Percentiles rank a stretch among this genome's conserved stretches.
Conservation (phyloP, 1,140 invertebrate species). For the Himalopsyche phryganea region DNA sequence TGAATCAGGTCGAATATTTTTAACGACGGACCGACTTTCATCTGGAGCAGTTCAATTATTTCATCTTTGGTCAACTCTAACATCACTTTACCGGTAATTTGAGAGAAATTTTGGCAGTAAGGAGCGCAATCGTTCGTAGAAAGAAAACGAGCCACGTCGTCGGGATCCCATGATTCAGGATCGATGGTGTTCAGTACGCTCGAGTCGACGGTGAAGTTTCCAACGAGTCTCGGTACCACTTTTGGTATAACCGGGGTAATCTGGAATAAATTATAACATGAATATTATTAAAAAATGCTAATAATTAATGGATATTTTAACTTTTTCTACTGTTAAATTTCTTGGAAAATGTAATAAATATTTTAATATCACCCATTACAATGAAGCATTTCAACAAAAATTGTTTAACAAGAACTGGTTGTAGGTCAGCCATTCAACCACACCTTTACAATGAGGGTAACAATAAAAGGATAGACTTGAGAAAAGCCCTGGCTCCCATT, state of each 20-base stretch:
- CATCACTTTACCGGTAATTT: slow-evolving; percentile 78
- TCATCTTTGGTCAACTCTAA: slow-evolving; percentile 82
- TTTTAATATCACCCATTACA: too few relatives aligned
- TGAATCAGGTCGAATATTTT: slow-evolving; percentile 91
- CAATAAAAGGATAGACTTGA: too few relatives aligned
- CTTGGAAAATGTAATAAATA: too few relatives aligned
- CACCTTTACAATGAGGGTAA: too few relatives aligned
- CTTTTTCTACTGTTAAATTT: too few relatives aligned
- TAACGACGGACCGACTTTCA: slow-evolving; percentile 90
- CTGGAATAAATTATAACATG: too few relatives aligned
- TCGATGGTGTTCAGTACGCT: slow-evolving; percentile 43
- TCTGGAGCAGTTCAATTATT: slow-evolving; percentile 82
- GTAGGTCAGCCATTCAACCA: too few relatives aligned
- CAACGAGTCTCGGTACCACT: slow-evolving; percentile 67
- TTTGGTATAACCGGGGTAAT: slow-evolving; percentile 40
- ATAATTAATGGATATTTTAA: too few relatives aligned
- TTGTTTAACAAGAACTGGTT: too few relatives aligned
- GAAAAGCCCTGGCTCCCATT: too few relatives aligned
- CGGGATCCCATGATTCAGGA: slow-evolving; percentile 66
- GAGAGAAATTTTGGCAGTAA: slow-evolving; percentile 81
- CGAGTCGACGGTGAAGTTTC: slow-evolving; percentile 44
- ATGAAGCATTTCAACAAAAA: too few relatives aligned
- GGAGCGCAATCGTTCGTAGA: slow-evolving; percentile 85
- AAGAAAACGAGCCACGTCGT: slow-evolving; percentile 84
- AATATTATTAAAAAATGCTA: too few relatives aligned